These are phyloP conservation scores for Plutella xylostella DNA, from an alignment of 2,888 invertebrate species.

Conservation along the genomic window DNA sequence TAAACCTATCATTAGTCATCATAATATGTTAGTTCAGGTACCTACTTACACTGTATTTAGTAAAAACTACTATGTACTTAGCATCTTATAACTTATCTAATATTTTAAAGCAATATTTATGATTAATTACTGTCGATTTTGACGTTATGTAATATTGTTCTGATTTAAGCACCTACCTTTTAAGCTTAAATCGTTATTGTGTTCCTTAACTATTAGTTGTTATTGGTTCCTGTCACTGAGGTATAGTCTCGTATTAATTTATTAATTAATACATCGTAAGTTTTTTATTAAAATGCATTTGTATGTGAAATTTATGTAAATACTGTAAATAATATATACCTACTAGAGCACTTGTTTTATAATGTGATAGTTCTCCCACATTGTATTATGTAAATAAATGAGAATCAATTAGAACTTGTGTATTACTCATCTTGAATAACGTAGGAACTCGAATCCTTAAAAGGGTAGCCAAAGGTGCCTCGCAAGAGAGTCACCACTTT, in stretches of 20 bases:
- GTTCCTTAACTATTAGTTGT: constrained; percentile 34
- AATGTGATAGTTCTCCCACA: constrained; percentile 59
- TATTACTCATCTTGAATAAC: background rate
- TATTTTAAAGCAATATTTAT: too few species aligned
- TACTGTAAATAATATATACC: constrained; percentile 50
- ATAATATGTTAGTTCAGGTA: too few species aligned
- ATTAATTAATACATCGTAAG: constrained; percentile 5
- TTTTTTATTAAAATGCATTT: too few species aligned
- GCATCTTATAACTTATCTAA: too few species aligned
- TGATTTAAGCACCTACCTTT: background rate
- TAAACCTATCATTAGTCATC: too few species aligned
- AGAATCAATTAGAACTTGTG: constrained; percentile 43
- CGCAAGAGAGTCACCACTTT: too few species aligned
- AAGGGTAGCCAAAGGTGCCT: too few species aligned
- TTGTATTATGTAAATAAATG: constrained; percentile 66
- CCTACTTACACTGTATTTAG: too few species aligned
- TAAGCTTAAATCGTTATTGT: constrained; percentile 11
- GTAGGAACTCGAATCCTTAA: too few species aligned
- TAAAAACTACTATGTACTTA: too few species aligned
- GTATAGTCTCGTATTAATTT: constrained; percentile 18
- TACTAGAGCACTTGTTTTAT: constrained; percentile 56
- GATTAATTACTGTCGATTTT: too few species aligned
- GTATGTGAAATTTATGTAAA: constrained; percentile 34
- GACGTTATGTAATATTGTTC: background rate
- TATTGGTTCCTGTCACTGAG: constrained; percentile 29